phyloP scores from a whole-genome alignment of 2,797 vertebrate species.

The Syncerus caffer region DNA sequence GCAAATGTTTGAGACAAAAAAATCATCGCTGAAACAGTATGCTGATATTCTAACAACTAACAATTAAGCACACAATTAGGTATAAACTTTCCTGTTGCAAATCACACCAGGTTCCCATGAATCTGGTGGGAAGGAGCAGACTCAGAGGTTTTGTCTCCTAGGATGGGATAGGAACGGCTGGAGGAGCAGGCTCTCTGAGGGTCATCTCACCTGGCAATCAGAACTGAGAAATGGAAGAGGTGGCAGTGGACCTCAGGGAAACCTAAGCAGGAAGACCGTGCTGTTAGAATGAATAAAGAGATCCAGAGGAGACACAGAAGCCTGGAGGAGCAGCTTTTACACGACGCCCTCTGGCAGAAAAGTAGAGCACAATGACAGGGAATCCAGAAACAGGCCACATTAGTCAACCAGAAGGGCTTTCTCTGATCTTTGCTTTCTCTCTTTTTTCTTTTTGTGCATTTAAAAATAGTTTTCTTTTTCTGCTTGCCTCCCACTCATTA shows the following conservation, averaged over 20 bases:
- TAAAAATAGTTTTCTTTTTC: neutral
- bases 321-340: neutral
- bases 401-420: neutral
- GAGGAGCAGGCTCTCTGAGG: neutral
- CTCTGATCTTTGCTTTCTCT: neutral
- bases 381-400: neutral
- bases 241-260: neutral
- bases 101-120: neutral
- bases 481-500: neutral
- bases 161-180: neutral
- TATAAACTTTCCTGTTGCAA: neutral
- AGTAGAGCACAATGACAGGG: neutral
- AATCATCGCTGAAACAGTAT: conserved; percentile 34
- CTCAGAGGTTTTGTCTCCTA: neutral
- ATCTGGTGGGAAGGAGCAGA: neutral
- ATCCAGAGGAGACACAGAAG: neutral
- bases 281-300: neutral
- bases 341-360: neutral
- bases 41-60: conserved; percentile 35
- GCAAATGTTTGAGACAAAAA: conserved; percentile 63
- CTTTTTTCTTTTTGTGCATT: neutral
- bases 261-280: neutral
- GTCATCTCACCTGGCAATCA: neutral
- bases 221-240: neutral
- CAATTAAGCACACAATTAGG: conserved; percentile 29